phyloP scores from a whole-genome alignment of 2,113 vertebrate genomes.

The Anoura caudifer region DNA sequence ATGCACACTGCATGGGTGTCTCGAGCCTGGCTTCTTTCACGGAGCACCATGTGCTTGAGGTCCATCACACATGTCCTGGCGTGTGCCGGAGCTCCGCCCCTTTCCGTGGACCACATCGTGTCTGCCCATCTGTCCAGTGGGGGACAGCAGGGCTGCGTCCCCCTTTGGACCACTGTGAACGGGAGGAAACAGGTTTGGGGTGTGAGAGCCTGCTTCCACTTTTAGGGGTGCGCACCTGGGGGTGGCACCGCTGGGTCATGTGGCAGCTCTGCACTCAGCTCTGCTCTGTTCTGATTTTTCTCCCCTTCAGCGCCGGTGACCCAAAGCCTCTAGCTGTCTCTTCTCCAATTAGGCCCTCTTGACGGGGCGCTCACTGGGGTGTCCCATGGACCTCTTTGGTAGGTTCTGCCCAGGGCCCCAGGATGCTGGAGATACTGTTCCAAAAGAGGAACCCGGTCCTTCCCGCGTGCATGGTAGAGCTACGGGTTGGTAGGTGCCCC shows the following conservation, averaged over 20 bases:
- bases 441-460: constrained; percentile 78
- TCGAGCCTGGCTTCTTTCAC: background rate
- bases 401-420: constrained; percentile 74
- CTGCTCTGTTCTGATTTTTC: background rate
- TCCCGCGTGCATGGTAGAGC: too few relatives aligned
- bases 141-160: rapidly evolving
- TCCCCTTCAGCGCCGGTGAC: rapidly evolving
- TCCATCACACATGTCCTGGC: rapidly evolving
- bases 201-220: background rate
- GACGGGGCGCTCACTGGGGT: constrained; percentile 67
- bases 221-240: rapidly evolving
- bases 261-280: rapidly evolving
- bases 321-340: constrained; percentile 20
- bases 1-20: rapidly evolving
- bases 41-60: background rate
- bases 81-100: rapidly evolving
- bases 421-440: constrained; percentile 77
- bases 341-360: constrained; percentile 69
- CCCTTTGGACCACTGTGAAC: background rate
- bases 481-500: too few relatives aligned
- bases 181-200: rapidly evolving
- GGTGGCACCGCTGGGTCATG: rapidly evolving
- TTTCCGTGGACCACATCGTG: rapidly evolving
- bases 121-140: rapidly evolving
- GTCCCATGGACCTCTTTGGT: constrained; percentile 78